Conservation (phyloP, 2,797 vertebrate species). For the Chaunax sp. region DNA sequence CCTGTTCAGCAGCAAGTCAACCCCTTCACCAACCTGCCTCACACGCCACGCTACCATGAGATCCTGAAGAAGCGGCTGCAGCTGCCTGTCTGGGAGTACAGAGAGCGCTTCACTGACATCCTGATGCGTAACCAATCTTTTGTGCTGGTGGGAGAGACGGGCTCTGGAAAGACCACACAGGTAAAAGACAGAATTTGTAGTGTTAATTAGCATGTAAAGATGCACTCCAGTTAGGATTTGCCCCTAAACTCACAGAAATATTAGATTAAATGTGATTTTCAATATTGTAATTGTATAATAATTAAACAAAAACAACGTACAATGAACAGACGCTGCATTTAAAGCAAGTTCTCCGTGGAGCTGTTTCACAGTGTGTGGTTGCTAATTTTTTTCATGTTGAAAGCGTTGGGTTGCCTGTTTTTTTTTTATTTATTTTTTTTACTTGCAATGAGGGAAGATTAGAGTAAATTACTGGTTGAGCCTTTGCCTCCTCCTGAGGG, state of each 20-base stretch:
- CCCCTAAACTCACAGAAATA: background rate
- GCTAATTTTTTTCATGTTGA: slow-evolving; percentile 37
- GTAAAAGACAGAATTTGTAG: slow-evolving; percentile 68
- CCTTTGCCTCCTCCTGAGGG: slow-evolving; percentile 37
- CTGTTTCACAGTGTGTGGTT: slow-evolving; percentile 30
- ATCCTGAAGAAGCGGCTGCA: slow-evolving; percentile 95
- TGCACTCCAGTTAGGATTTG: no score
- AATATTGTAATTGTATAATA: slow-evolving; percentile 39
- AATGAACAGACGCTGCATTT: slow-evolving; percentile 34
- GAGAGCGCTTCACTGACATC: slow-evolving; percentile 93
- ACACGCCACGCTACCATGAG: slow-evolving; percentile 95
- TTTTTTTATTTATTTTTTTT: slow-evolving; percentile 5
- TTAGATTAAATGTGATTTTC: slow-evolving; percentile 1
- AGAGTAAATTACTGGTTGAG: slow-evolving; percentile 51
- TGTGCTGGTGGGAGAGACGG: slow-evolving; percentile 95
- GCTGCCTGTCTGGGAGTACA: slow-evolving; percentile 97
- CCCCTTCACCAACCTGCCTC: slow-evolving; percentile 94
- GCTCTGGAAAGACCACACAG: slow-evolving; percentile 98
- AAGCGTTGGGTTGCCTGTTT: slow-evolving; percentile 32
- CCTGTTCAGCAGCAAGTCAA: slow-evolving; percentile 91
- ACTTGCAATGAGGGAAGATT: slow-evolving; percentile 46
- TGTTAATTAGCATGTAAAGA: background rate
- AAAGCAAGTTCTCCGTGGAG: slow-evolving; percentile 28
- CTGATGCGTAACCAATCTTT: slow-evolving; percentile 92
- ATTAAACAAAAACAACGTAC: slow-evolving; percentile 12